Evolutionary conservation across 1,140 invertebrate species (phyloP).

Genomic region (Dreissena polymorpha): DNA sequence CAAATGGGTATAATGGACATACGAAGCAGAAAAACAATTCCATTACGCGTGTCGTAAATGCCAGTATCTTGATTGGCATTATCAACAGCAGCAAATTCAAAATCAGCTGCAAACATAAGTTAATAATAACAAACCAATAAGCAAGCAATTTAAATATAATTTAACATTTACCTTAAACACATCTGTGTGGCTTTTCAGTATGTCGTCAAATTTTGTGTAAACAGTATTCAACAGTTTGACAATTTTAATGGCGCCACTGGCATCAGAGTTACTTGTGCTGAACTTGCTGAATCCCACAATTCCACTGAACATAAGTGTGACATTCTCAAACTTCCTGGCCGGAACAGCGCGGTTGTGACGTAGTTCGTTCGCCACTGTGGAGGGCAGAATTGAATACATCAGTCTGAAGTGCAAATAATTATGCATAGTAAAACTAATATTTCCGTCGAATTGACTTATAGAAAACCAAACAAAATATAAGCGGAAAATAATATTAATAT

Average conservation of each 20-base stretch:
- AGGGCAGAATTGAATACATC: conserved; percentile 95
- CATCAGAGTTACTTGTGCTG: conserved; percentile 75
- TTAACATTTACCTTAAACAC: conserved; percentile 92
- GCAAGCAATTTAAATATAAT: no score
- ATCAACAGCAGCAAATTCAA: no score
- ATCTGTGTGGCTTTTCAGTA: conserved; percentile 94
- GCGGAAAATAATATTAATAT: no score
- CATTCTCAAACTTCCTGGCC: conserved; percentile 74
- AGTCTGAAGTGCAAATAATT: conserved; percentile 82
- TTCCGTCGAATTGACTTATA: no score
- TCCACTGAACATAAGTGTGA: conserved; percentile 78
- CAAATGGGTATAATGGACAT: no score
- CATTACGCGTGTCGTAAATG: no score
- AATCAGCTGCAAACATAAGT: no score
- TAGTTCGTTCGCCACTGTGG: conserved; percentile 95
- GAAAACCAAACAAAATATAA: no score
- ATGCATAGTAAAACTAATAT: background rate
- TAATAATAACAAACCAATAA: no score
- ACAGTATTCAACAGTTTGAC: conserved; percentile 77
- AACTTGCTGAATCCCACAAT: conserved; percentile 77
- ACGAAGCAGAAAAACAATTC: no score
- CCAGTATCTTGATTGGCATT: no score
- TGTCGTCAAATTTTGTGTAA: conserved; percentile 81
- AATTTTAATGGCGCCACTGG: conserved; percentile 75
- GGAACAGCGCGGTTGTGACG: conserved; percentile 89